Evolutionary conservation across 1,140 invertebrate genomes (phyloP).

Genomic region (Tetragnatha versicolor): DNA sequence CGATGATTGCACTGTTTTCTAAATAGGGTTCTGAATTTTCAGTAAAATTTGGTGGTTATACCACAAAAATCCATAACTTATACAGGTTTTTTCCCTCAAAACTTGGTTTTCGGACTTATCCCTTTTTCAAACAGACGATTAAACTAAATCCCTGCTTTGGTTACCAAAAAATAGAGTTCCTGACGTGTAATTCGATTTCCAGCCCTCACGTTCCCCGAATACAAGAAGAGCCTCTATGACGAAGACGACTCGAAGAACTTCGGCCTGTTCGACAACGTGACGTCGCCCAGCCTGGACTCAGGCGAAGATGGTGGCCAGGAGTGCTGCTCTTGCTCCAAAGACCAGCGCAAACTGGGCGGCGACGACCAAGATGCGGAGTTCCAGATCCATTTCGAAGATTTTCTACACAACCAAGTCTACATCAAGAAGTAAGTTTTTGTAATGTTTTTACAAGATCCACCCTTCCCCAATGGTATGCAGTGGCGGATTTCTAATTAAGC

Average conservation of each 20-base stretch:
- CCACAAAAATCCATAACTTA: too few relatives aligned
- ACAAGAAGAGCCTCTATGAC: constrained; percentile 24
- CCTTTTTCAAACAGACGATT: too few relatives aligned
- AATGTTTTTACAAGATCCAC: background rate
- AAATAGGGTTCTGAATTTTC: too few relatives aligned
- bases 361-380: constrained; percentile 46
- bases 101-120: too few relatives aligned
- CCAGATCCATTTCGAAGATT: constrained; percentile 54
- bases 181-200: background rate
- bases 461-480: too few relatives aligned
- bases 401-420: constrained; percentile 46
- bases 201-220: constrained; percentile 38
- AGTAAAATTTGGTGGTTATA: too few relatives aligned
- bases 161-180: too few relatives aligned
- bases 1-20: too few relatives aligned
- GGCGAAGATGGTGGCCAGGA: background rate
- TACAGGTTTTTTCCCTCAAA: too few relatives aligned
- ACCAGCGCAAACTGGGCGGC: constrained; percentile 3
- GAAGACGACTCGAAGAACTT: constrained; percentile 15
- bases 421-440: constrained; percentile 31
- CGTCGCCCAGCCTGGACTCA: background rate
- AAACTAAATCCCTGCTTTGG: too few relatives aligned
- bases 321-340: constrained; percentile 44
- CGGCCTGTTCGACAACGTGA: constrained; percentile 12
- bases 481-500: too few relatives aligned